Evolutionary conservation across 2,888 invertebrate genomes (phyloP).

Genomic region (Alcis repandata): DNA sequence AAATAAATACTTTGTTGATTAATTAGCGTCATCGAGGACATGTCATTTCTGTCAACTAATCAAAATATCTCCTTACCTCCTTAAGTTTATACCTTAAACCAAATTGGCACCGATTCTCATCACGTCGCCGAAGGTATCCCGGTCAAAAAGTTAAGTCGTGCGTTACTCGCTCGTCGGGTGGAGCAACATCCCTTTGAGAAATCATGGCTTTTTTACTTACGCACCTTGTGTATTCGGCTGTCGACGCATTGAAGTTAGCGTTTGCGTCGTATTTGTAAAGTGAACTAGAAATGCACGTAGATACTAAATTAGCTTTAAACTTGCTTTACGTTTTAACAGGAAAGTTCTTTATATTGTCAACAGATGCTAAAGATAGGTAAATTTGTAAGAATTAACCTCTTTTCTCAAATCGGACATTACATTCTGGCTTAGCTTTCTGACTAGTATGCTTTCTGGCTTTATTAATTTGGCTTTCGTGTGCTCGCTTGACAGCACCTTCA

Average conservation of each 20-base stretch:
- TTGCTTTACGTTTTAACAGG: too few species aligned
- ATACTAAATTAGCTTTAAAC: too few species aligned
- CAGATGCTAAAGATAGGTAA: too few species aligned
- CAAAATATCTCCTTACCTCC: conserved; percentile 2
- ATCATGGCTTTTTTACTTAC: conserved; percentile 77
- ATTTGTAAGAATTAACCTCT: too few species aligned
- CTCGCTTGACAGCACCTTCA: too few species aligned
- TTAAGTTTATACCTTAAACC: conserved; percentile 44
- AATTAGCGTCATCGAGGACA: too few species aligned
- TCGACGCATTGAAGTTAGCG: conserved; percentile 55
- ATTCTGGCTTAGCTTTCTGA: too few species aligned
- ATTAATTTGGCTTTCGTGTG: too few species aligned
- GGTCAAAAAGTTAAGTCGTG: conserved; percentile 85
- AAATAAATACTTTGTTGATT: too few species aligned
- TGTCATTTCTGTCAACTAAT: not conserved
- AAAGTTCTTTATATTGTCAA: too few species aligned
- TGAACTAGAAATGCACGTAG: not conserved
- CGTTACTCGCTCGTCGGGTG: conserved; percentile 55
- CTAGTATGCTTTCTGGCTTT: too few species aligned
- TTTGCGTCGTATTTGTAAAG: conserved; percentile 45
- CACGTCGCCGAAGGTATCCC: conserved; percentile 82
- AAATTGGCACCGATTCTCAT: conserved; percentile 66
- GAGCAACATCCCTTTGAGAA: conserved; percentile 81
- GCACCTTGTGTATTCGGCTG: conserved; percentile 51
- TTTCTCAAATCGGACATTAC: too few species aligned